Evolutionary conservation across 1,140 invertebrate genomes (phyloP).

Genomic region (Paraescarpia echinospica): DNA sequence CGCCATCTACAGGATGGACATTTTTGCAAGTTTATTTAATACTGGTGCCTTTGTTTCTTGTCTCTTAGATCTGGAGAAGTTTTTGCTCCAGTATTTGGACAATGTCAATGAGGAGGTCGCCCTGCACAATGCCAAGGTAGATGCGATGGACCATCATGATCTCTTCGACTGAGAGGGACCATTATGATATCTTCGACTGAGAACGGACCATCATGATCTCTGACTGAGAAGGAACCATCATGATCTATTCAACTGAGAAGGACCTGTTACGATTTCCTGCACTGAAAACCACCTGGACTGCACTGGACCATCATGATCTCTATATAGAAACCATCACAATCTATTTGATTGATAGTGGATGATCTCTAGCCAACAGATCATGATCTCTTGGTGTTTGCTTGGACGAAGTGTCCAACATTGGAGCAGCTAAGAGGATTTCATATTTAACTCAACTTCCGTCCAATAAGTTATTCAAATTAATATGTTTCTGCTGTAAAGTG

Average conservation of each 20-base stretch:
- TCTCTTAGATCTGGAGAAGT: background rate
- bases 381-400: background rate
- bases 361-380: background rate
- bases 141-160: slow-evolving; percentile 11
- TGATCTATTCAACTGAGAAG: background rate
- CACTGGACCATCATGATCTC: background rate
- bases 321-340: no score
- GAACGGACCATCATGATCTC: background rate
- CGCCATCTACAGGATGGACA: no score
- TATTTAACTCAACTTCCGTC: background rate
- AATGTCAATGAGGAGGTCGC: slow-evolving; percentile 1
- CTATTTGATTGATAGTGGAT: background rate
- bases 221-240: background rate
- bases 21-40: no score
- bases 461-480: background rate
- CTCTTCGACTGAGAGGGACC: slow-evolving; percentile 17
- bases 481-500: background rate
- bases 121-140: slow-evolving; percentile 8
- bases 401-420: background rate
- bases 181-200: background rate
- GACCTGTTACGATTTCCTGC: background rate
- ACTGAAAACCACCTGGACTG: no score
- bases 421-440: background rate
- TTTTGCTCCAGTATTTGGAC: slow-evolving; percentile 25
- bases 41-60: background rate